These are phyloP conservation scores for Lanius collurio DNA, from an alignment of 2,113 vertebrate genomes.

Conservation along the genomic window DNA sequence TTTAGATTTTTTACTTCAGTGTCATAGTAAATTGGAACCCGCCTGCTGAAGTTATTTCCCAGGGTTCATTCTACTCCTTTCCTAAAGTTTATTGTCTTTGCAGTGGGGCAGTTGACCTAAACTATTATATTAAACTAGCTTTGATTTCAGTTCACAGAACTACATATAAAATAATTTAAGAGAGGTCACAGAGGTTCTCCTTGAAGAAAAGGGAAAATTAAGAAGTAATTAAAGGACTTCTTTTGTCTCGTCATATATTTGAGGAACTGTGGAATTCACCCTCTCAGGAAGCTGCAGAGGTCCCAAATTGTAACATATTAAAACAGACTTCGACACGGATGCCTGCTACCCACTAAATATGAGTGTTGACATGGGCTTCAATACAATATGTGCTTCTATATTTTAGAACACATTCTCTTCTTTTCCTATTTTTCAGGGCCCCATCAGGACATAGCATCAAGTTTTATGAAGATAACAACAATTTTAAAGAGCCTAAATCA, in stretches of 20 bases:
- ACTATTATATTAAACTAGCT: not conserved
- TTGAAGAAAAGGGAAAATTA: not conserved
- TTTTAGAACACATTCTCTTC: not conserved
- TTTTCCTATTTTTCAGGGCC: not conserved
- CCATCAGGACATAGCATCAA: not conserved
- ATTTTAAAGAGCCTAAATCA: not conserved
- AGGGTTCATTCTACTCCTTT: not conserved
- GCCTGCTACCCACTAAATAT: not conserved
- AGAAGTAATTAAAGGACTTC: not conserved
- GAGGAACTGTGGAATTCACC: not conserved
- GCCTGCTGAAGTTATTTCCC: not conserved
- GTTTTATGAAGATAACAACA: not conserved
- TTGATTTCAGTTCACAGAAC: not conserved
- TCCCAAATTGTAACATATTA: not conserved
- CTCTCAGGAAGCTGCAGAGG: not conserved
- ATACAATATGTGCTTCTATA: fast-evolving
- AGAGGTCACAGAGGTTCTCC: not conserved
- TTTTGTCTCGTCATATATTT: not conserved
- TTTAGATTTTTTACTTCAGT: not conserved
- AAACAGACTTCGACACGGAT: not conserved
- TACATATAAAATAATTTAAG: not conserved
- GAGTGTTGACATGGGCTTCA: not conserved
- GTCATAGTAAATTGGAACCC: not conserved
- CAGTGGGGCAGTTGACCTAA: not conserved
- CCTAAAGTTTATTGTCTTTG: not conserved